Conservation (phyloP, 2,888 invertebrate species). For the Ceraclea dissimilis region DNA sequence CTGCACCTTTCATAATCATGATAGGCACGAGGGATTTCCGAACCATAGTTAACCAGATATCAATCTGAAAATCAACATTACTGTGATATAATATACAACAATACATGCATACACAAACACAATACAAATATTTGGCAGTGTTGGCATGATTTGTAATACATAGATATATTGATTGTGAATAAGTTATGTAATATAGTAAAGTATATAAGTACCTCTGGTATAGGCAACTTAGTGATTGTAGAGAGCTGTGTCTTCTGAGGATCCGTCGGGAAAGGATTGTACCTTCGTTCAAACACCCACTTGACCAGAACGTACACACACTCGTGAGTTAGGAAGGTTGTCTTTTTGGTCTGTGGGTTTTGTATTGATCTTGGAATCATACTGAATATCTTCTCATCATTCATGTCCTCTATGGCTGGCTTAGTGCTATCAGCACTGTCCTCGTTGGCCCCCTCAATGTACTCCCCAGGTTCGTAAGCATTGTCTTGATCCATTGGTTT, state of each 20-base stretch:
- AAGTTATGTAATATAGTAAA: too few relatives aligned
- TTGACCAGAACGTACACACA: background rate
- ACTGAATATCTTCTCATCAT: background rate
- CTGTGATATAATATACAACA: background rate
- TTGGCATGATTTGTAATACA: too few relatives aligned
- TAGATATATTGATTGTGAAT: too few relatives aligned
- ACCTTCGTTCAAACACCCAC: background rate
- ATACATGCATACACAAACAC: too few relatives aligned
- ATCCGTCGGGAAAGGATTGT: background rate
- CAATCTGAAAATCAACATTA: background rate
- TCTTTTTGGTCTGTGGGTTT: background rate
- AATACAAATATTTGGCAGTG: too few relatives aligned
- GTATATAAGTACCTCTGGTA: background rate
- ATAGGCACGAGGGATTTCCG: background rate
- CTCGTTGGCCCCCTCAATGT: background rate
- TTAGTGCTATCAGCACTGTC: background rate
- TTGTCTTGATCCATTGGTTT: background rate
- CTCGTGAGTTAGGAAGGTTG: background rate
- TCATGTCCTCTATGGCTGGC: background rate
- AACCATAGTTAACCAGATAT: background rate
- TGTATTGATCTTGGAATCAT: background rate
- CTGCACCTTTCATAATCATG: background rate
- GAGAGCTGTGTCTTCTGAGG: background rate
- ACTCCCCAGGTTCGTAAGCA: background rate
- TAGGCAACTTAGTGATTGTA: background rate